Evolutionary conservation across 2,888 invertebrate species (phyloP), one percentile per base, ranked within the genome.

Genomic region (Drosophila austrosaltans): DNA sequence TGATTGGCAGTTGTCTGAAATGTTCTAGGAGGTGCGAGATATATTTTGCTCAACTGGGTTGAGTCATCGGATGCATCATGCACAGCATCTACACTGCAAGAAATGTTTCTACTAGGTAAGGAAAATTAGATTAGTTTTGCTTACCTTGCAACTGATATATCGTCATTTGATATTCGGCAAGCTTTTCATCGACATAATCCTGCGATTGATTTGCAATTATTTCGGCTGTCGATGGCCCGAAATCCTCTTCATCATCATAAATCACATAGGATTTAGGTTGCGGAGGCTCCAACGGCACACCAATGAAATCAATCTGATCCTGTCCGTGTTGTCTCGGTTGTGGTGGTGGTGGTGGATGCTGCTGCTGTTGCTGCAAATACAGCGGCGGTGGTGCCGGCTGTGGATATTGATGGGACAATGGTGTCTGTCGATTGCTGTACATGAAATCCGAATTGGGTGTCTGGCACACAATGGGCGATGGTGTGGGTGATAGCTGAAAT

Each of bases 181-280:
- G 94, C 92, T 97, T 97, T 93, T 98, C 98, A 91, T 98, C 98
- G 78, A 98, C 95, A 92, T 98, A 98, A 93, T 98, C 98, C 93
- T 98, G 98, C 71, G 97, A 97, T 93, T 98, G 98, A 92, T 96
- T 96, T 75, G 97, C 97, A 87, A 98, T 97, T 86, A 97, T 97
- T 93, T 97, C 97, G 57, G 97, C 97, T 20, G 97, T 97, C 70
- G 97, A 96, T 8, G 96, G 96, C 54, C 97, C 96, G 81, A 95
- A 94, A 78, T 96, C 95, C 90, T 96, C 96, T 67, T 96, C 96
- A 60, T 95, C 95, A 89, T 94, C 94, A 87, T 92, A 92, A 88
- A 92, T 80, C 78, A 94, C 93, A 82, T 94, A 94, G 76, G 94
- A 93, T 93, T 94, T 93, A 78, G 94, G 94, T 85, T 95, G 94